These are phyloP conservation scores for Onchidella celtica DNA, from an alignment of 2,888 invertebrate genomes.

Conservation along the genomic window DNA sequence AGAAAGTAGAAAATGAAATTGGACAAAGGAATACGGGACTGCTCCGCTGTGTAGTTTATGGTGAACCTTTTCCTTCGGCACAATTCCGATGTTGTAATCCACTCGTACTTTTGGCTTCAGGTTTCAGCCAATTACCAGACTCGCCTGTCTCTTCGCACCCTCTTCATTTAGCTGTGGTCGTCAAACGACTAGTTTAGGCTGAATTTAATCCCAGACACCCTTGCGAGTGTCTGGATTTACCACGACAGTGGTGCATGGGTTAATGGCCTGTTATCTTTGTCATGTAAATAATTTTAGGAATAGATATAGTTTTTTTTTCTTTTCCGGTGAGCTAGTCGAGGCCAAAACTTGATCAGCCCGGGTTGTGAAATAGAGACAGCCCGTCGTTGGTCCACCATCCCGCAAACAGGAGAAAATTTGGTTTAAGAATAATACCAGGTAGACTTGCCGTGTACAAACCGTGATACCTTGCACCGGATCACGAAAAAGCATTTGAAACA, in stretches of 20 bases:
- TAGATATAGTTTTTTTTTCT: too few relatives aligned
- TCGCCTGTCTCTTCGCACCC: neutral
- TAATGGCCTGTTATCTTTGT: slow-evolving; percentile 22
- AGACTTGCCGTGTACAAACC: too few relatives aligned
- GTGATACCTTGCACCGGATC: too few relatives aligned
- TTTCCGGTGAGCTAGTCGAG: too few relatives aligned
- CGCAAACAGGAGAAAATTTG: too few relatives aligned
- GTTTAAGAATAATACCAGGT: too few relatives aligned
- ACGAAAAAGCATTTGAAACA: too few relatives aligned
- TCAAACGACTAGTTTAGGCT: slow-evolving; percentile 15
- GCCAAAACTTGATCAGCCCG: too few relatives aligned
- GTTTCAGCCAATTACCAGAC: slow-evolving; percentile 33
- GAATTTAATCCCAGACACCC: neutral
- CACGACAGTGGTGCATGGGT: slow-evolving; percentile 3
- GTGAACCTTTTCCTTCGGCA: slow-evolving; percentile 41
- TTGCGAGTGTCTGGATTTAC: slow-evolving; percentile 15
- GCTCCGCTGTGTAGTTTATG: slow-evolving; percentile 36
- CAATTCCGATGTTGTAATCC: slow-evolving; percentile 43
- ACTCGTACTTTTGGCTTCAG: slow-evolving; percentile 35
- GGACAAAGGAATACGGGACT: slow-evolving; percentile 28
- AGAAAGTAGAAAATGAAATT: slow-evolving; percentile 28
- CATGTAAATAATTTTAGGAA: slow-evolving; percentile 23
- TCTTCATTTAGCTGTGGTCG: slow-evolving; percentile 35
- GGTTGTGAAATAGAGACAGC: too few relatives aligned
- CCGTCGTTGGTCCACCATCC: too few relatives aligned